Evolutionary conservation across 1,140 invertebrate genomes (phyloP), one percentile per base, ranked within the genome.

Genomic region (Tachypleus tridentatus): DNA sequence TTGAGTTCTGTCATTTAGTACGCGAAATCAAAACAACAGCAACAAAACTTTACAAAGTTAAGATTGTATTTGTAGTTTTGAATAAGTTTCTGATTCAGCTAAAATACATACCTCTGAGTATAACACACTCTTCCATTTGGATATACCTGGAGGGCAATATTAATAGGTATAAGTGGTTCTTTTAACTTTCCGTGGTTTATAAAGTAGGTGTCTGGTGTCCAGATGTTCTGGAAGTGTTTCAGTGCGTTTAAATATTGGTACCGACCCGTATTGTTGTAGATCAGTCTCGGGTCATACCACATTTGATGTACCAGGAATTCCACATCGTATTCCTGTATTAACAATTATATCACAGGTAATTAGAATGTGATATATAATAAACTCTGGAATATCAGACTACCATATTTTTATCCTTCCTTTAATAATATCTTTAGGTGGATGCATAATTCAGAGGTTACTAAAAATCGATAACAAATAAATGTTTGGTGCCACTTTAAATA

Each of bases 141-240:
- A 76, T 87, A 92, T 73, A 94, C 91, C 73, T 89, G 82, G 72
- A 93, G 82, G 66, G 89, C 88, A 72, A 93, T 91, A 81, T 93
- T 88, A 75, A 89, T 87, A 60, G 90, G 89, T 76, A 90, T 89
- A 71, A 93, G 84, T 54, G 89, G 88, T 78, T 91, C 87, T 81
- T 93, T 91, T 77, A 92, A 92, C 77, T 93, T 90, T 58, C 69
- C 69, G 77, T 93, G 90, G 87, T 93, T 94, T 75, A 93, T 92
- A 80, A 93, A 93, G 77, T 93, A 93, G 47, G 89, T 93, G 78
- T 93, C 90, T 59, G 91, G 90, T 70, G 92, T 81, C 91, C 90
- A 94, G 74, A 93, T 87, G 72, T 90, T 84, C 73, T 88, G 84
- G 78, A 91, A 86, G 77, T 92, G 90, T 76, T 92, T 89, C 70